Conservation (phyloP, 2,888 invertebrate species). For the Leptura quadrifasciata region DNA sequence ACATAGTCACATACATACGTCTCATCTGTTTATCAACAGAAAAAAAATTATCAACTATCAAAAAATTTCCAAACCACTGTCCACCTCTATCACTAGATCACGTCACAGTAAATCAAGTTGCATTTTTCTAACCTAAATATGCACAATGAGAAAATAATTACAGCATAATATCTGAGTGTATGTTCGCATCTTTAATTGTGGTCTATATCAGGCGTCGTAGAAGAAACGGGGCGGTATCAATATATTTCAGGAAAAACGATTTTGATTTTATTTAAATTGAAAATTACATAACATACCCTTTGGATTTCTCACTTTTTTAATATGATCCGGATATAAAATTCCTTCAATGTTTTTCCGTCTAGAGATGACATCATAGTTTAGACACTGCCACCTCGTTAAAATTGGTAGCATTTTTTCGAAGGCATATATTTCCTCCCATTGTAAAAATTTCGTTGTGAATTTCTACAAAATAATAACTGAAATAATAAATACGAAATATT, state of each 20-base stretch:
- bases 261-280: background rate
- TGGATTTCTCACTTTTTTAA: constrained; percentile 77
- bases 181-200: too few species aligned
- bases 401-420: constrained; percentile 87
- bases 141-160: too few species aligned
- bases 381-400: constrained; percentile 85
- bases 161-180: too few species aligned
- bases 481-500: background rate
- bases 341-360: constrained; percentile 57
- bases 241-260: background rate
- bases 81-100: too few species aligned
- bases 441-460: constrained; percentile 80
- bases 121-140: too few species aligned
- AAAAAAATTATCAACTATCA: too few species aligned
- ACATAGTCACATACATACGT: too few species aligned
- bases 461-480: constrained; percentile 74
- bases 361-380: constrained; percentile 69
- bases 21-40: too few species aligned
- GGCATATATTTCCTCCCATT: constrained; percentile 86
- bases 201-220: too few species aligned
- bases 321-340: constrained; percentile 74
- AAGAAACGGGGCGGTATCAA: too few species aligned
- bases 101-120: too few species aligned
- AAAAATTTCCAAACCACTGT: too few species aligned
- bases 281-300: constrained; percentile 72